Evolutionary conservation across 2,888 invertebrate genomes (phyloP).

Genomic region (Buathra laborator): DNA sequence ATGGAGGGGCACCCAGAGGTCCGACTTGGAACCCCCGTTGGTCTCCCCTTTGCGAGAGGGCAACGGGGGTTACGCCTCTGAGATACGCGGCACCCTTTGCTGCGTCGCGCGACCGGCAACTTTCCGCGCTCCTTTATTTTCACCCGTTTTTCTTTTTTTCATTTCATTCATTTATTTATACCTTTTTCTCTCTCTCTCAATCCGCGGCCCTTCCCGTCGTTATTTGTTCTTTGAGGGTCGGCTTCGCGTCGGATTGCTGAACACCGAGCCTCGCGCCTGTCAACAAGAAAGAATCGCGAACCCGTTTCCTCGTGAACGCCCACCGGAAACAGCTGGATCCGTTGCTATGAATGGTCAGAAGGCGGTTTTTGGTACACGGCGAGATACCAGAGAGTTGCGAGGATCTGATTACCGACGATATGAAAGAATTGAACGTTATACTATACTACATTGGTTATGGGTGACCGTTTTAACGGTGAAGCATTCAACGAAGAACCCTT

Average conservation of each 20-base stretch:
- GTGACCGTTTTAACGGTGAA: slow-evolving; percentile 79
- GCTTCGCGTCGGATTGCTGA: slow-evolving; percentile 49
- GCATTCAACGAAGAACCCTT: slow-evolving; percentile 73
- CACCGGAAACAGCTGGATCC: slow-evolving; percentile 85
- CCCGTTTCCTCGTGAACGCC: slow-evolving; percentile 84
- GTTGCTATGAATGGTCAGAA: slow-evolving; percentile 80
- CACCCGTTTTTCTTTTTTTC: slow-evolving; percentile 35
- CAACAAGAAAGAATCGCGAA: slow-evolving; percentile 82
- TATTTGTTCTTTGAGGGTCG: slow-evolving; percentile 56
- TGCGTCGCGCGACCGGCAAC: slow-evolving; percentile 65
- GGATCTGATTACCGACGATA: slow-evolving; percentile 83
- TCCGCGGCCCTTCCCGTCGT: slow-evolving; percentile 50
- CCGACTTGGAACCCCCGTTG: slow-evolving; percentile 77
- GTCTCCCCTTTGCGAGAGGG: slow-evolving; percentile 73
- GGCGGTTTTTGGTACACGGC: slow-evolving; percentile 70
- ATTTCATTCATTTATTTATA: slow-evolving; percentile 36
- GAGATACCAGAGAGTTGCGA: slow-evolving; percentile 78
- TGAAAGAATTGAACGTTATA: slow-evolving; percentile 77
- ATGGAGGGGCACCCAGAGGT: slow-evolving; percentile 81
- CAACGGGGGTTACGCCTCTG: slow-evolving; percentile 79
- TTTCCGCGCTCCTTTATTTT: slow-evolving; percentile 66
- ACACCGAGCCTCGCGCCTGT: slow-evolving; percentile 64
- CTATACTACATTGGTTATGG: slow-evolving; percentile 68
- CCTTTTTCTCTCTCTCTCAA: slow-evolving; percentile 60
- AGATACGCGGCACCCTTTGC: slow-evolving; percentile 78